Conservation (phyloP, 2,797 vertebrate genomes). For the Oreonectes daqikongensis region DNA sequence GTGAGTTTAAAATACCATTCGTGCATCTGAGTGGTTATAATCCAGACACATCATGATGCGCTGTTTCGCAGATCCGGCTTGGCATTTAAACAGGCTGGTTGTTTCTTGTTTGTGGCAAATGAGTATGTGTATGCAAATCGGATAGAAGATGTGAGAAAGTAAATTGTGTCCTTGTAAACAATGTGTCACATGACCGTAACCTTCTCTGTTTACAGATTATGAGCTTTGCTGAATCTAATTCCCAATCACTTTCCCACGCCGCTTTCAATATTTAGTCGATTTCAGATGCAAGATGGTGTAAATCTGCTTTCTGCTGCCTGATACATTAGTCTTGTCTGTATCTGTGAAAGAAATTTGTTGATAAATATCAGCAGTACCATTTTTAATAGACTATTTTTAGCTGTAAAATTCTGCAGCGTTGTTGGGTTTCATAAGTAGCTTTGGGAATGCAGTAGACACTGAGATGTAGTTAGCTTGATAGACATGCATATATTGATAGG, state of each 20-base stretch:
- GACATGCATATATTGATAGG: background rate
- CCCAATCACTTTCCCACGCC: conserved; percentile 27
- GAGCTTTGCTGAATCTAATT: conserved; percentile 46
- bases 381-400: conserved; percentile 76
- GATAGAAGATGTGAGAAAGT: conserved; percentile 16
- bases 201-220: conserved; percentile 41
- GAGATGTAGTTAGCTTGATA: background rate
- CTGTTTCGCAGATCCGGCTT: background rate
- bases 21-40: conserved; percentile 47
- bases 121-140: conserved; percentile 33
- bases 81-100: conserved; percentile 7
- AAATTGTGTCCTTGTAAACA: conserved; percentile 21
- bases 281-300: conserved; percentile 35
- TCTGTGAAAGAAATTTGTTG: conserved; percentile 59
- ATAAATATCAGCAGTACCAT: conserved; percentile 61
- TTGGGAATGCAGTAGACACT: conserved; percentile 60
- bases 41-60: conserved; percentile 9
- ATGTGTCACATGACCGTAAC: conserved; percentile 23
- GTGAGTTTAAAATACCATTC: conserved; percentile 60
- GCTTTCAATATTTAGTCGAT: conserved; percentile 17
- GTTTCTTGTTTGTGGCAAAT: conserved; percentile 33
- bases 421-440: conserved; percentile 62
- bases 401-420: conserved; percentile 66
- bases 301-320: conserved; percentile 27
- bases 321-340: conserved; percentile 32